phyloP scores from a whole-genome alignment of 2,888 invertebrate species.

The Trissonchulus sp. region DNA sequence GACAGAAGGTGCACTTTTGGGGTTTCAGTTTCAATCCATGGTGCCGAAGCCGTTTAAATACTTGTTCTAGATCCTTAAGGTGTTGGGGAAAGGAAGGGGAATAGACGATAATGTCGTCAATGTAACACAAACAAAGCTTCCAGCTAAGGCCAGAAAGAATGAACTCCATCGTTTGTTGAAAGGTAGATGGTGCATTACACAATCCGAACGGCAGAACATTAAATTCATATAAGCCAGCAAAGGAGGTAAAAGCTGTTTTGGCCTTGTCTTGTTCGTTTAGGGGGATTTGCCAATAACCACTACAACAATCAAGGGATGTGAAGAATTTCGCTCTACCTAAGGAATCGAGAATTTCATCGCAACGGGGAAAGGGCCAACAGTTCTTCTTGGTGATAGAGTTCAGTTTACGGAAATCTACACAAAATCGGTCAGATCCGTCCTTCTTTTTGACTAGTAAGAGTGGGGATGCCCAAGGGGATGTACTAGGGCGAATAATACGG shows the following conservation, averaged over 20 bases:
- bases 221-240: slow-evolving; percentile 5
- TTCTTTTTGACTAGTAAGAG: slow-evolving; percentile 49
- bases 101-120: slow-evolving; percentile 13
- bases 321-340: neutral
- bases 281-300: too few relatives aligned
- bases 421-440: slow-evolving; percentile 38
- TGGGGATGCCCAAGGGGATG: slow-evolving; percentile 48
- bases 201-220: slow-evolving; percentile 22
- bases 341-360: slow-evolving; percentile 30
- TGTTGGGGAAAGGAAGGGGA: neutral
- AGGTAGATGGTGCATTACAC: neutral
- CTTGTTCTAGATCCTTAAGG: too few relatives aligned
- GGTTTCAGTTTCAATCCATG: too few relatives aligned
- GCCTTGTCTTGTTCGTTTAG: neutral
- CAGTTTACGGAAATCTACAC: slow-evolving; percentile 39
- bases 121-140: slow-evolving; percentile 8
- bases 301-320: too few relatives aligned
- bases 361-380: slow-evolving; percentile 32
- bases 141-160: neutral
- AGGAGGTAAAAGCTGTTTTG: neutral
- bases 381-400: slow-evolving; percentile 36
- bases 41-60: too few relatives aligned
- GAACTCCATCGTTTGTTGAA: slow-evolving; percentile 3
- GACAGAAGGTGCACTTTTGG: neutral
- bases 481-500: slow-evolving; percentile 38